Base-by-base conservation (phyloP, 2,888 invertebrate species). In the Limnephilus rhombicus region DNA sequence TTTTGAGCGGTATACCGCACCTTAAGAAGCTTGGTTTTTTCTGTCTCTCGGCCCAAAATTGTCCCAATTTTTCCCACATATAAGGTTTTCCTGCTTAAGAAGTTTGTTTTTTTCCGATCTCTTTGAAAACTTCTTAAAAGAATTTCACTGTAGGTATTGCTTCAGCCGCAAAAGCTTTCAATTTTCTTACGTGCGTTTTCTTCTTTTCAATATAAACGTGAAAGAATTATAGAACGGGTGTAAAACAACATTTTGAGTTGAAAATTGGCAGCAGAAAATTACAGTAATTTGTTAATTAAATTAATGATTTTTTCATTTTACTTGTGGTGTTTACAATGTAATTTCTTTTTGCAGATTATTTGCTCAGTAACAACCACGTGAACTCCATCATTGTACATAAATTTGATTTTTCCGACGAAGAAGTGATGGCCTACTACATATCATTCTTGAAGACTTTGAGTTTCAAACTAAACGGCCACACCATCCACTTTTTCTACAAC, bases 361-460 rank as follows among this genome's bases (percentile, higher is more conserved):
- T 99, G 91, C 96, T 99, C 92, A 99, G 99, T 95, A 99, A 99
- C 96, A 99, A 99, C 95, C 99, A 99, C 96, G 99, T 99, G 81
- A 99, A 99, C 96, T 99, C 99, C 89, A 99, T 99, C 95, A 99
- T 99, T 95, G 99, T 99, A 91, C 99, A 99, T 96, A 99, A 99
- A 96, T 99, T 99, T 96, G 99, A 99, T 96, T 99, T 99, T 95
- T 99, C 99, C 4, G 99, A 99, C 95, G 99, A 99, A 96, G 99
- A 99, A 96, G 99, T 99, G 88, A 99, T 99, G 99, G 99, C 99
- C 2, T 99, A 99, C 95, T 99, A 99, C 95, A 99, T 99, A 95
- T 99, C 99, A 89, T 99, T 99, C 95, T 96, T 99, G 94, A 99
- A 99, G 96, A 99, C 99, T 0, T 96, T 99, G 91, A 99, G 99